Evolutionary conservation across 2,113 vertebrate genomes (phyloP).

Genomic region (Rhipidura dahli): DNA sequence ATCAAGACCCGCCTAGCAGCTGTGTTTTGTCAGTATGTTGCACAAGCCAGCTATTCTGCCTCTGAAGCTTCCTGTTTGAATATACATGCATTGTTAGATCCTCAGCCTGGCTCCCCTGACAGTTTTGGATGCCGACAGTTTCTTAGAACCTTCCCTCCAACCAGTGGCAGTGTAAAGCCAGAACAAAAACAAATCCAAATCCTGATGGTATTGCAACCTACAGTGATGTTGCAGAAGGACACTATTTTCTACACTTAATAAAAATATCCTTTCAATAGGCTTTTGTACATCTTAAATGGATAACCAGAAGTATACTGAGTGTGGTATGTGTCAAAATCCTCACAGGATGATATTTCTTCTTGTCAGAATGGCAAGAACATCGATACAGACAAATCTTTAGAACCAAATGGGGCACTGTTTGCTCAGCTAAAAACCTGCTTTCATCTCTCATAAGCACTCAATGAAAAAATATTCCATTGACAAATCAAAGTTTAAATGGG

Average conservation of each 20-base stretch:
- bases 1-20: neutral
- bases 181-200: constrained; percentile 5
- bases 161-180: neutral
- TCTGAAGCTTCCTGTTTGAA: neutral
- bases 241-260: neutral
- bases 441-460: neutral
- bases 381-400: neutral
- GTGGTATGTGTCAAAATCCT: constrained; percentile 9
- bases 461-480: constrained; percentile 28
- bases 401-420: neutral
- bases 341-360: neutral
- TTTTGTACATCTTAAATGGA: neutral
- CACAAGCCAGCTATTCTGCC: neutral
- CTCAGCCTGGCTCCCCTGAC: neutral
- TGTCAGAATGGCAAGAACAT: constrained; percentile 15
- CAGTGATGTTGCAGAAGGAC: neutral
- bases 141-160: constrained; percentile 4
- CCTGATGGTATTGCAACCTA: neutral
- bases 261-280: neutral
- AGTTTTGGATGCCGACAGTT: neutral
- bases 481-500: neutral
- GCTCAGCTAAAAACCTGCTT: constrained; percentile 23
- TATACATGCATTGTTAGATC: neutral
- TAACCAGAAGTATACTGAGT: neutral
- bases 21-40: neutral